Evolutionary conservation across 53 echinoderm and acorn worm genomes (phyloP), one percentile per base, ranked within the genome.

Genomic region (Arbacia lixula): DNA sequence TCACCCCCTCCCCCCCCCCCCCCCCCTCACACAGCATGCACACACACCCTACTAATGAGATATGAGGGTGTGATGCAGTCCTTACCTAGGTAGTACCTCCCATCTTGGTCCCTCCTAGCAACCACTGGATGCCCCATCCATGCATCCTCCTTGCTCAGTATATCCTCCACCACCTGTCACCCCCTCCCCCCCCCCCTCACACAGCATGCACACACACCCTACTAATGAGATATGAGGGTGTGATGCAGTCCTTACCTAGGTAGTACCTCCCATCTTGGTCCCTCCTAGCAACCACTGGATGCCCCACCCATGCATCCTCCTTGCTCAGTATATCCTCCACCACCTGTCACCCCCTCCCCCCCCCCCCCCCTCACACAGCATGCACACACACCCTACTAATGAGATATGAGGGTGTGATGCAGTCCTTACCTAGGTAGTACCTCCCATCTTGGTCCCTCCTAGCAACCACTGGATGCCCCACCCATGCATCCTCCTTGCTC

Each of bases 271-370:
- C 98, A 68, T 90, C 86, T 2, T 83, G 40, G 49, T 92, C 90
- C 19, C 88, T 92, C 75, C 98, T 86, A 6, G 92, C 92, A 3
- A 98, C 98, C 8, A 90, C 98, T 37, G 98, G 84, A 8, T 87
- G 89, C 68, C 94, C 87, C 39, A 90, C 86, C 98, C 92, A 92
- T 1, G 77, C 86, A 39, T 94, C 91, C 68, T 98, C 98, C 12
- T 90, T 76, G 25, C 54, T 71, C 85, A 94, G 31, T 20, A 98
- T 92, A 53, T 85, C 90, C 53, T 91, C 92, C 53, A 86, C 88
- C 26, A 94, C 80, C 78, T 88, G 88, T n/a, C n/a, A n/a, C n/a
- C n/a, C n/a, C n/a, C n/a, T n/a, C n/a, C n/a, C n/a, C n/a, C n/a
- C n/a, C n/a, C n/a, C n/a, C n/a, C n/a, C n/a, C n/a, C n/a, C n/a